Percentiles rank a stretch among this genome's conserved stretches.
phyloP scores from a whole-genome alignment of 2,888 invertebrate genomes.

The Drosophila buzzatii region DNA sequence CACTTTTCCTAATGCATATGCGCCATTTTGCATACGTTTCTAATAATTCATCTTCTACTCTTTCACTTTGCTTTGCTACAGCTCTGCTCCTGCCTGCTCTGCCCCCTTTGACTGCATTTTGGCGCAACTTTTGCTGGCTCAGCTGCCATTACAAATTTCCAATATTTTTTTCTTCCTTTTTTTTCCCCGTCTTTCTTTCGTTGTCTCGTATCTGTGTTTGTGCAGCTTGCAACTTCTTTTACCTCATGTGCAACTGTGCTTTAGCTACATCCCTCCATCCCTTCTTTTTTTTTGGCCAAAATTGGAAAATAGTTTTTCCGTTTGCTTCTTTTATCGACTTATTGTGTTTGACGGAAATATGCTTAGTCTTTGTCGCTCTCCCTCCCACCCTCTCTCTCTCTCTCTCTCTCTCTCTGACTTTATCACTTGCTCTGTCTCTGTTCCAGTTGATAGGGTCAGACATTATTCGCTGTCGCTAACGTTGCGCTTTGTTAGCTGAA shows the following conservation, averaged over 20 bases:
- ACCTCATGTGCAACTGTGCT: constrained; percentile 43
- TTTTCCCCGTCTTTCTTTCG: not conserved
- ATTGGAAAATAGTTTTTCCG: constrained; percentile 72
- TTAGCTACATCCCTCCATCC: constrained; percentile 17
- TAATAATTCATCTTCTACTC: constrained; percentile 65
- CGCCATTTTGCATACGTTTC: constrained; percentile 74
- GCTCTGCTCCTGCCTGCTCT: not conserved
- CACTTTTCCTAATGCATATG: constrained; percentile 64
- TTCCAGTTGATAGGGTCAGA: constrained; percentile 19
- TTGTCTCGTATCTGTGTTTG: constrained; percentile 62
- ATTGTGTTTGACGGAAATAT: constrained; percentile 67
- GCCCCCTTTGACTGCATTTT: constrained; percentile 21
- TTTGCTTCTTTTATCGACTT: constrained; percentile 60
- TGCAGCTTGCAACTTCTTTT: constrained; percentile 54
- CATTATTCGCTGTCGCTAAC: constrained; percentile 34
- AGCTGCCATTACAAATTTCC: constrained; percentile 71
- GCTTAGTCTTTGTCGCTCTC: constrained; percentile 50
- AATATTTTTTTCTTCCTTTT: constrained; percentile 14
- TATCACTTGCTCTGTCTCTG: constrained; percentile 8
- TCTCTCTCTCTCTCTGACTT: not conserved
- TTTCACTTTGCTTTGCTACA: constrained; percentile 11
- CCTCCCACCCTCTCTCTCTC: not conserved
- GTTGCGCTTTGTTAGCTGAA: constrained; percentile 38
- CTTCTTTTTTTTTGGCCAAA: constrained; percentile 39
- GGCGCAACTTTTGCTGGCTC: constrained; percentile 70